Evolutionary conservation across 2,113 vertebrate species (phyloP).

Genomic region (Grallaria varia): DNA sequence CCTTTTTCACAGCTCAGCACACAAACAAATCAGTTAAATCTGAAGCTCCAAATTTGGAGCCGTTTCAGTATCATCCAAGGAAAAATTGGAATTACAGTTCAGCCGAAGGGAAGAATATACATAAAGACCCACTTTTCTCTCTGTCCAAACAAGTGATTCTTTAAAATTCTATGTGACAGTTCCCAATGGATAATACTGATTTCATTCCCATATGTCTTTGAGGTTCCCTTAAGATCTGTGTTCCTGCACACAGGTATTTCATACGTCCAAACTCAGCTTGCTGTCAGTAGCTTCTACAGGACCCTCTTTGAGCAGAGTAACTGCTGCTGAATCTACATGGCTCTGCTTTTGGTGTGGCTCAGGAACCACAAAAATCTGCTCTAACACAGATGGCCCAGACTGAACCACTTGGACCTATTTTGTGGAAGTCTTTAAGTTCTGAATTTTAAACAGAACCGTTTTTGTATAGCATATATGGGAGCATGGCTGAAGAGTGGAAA

Average conservation of each 20-base stretch:
- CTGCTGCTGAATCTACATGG: accelerated
- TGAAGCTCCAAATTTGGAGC: not conserved
- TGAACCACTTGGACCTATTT: not conserved
- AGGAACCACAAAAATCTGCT: not conserved
- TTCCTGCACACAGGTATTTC: not conserved
- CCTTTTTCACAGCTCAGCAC: not conserved
- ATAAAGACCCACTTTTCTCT: not conserved
- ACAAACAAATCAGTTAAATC: not conserved
- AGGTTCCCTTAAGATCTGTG: not conserved
- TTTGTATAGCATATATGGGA: not conserved
- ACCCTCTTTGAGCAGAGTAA: not conserved
- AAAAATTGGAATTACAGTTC: not conserved
- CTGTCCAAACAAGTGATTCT: not conserved
- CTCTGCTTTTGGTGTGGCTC: not conserved
- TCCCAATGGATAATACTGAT: not conserved
- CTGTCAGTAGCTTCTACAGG: not conserved
- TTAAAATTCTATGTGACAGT: not conserved
- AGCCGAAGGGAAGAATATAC: not conserved
- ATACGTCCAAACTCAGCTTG: accelerated
- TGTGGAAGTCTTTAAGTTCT: not conserved
- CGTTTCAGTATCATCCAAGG: not conserved
- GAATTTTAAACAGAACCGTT: not conserved
- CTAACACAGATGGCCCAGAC: not conserved
- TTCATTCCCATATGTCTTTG: not conserved
- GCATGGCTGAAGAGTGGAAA: not conserved